Base-by-base conservation (phyloP, 37 sponge, comb jelly and placozoan genomes). In the Eunapius fragilis region DNA sequence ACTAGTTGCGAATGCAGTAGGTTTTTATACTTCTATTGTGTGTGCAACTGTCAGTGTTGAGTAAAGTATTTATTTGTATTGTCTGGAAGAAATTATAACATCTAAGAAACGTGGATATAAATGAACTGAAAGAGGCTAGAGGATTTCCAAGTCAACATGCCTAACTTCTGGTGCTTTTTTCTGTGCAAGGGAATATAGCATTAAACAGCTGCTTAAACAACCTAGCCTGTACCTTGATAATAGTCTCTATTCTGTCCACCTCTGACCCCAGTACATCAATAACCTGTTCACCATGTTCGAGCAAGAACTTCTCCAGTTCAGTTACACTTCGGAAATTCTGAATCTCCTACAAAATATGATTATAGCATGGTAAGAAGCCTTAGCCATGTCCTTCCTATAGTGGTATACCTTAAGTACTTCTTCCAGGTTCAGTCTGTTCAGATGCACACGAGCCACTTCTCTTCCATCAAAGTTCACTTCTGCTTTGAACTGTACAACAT, bases 381-480 rank as follows among this genome's bases (percentile, higher is more conserved):
- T n/a, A n/a, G n/a, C n/a, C n/a, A n/a, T n/a, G n/a, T n/a, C n/a
- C n/a, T n/a, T n/a, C n/a, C n/a, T n/a, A n/a, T n/a, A n/a, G n/a
- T 32, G 31, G 30, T 77, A 41, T 27, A 94, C 91, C 69, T 88
- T 74, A 37, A 94, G 67, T 11, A 90, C 25, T 68, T 41, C 45
- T 26, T 95, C 91, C 74, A 97, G 48, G 72, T 95, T 77, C 50
- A 95, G 73, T 78, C 67, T 93, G 31, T 79, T 86, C 28, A 95
- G 50, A 48, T 95, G 90, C 0, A 83, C 49, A 48, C 88, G 80
- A 7, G 98, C 84, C 33, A 97, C 85, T 58, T 97, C 98, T 19
- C 92, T 83, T 11, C 98, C 98, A 81, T 97, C 98, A 79, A 97
- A 93, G 75, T 97, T 93, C 58, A 97, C 87, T 72, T 97, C 98